Base-by-base conservation (phyloP, 2,888 invertebrate genomes). In the Polydesmus complanatus region DNA sequence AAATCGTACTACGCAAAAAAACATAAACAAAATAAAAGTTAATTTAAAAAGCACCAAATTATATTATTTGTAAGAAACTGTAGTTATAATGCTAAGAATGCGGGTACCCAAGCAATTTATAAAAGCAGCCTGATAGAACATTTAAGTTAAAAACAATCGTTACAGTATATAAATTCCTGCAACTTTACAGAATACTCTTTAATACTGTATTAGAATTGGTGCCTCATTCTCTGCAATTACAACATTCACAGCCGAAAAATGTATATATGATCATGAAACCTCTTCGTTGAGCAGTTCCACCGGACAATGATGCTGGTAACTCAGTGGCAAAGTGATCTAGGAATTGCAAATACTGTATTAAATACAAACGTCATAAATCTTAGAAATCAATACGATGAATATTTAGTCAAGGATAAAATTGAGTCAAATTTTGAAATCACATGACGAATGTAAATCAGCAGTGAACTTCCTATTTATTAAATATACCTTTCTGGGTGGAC, bases 401-500 rank as follows among this genome's bases (percentile, higher is more conserved):
- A 8, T n/a, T n/a, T n/a, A n/a, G 37, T 23, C 27, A 14, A 3
- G 49, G 23, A 27, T 27, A 23, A 21, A 55, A 55, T 8, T 23
- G 18, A 54, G 21, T 21, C 23, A 22, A 54, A 11, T 19, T 54
- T 5, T 19, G 5, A 54, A 54, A 23, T 54, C 11, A 52, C 19
- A n/a, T 19, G 8, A n/a, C 19, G 19, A 18, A 11, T 5, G 37
- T 8, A 37, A 37, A 37, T 37, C 37, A 5, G n/a, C 21, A 21
- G n/a, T 14, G n/a, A 51, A 52, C 19, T 52, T 19, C 19, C 21
- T 11, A 52, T 18, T 18, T 14, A 52, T 52, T 52, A 19, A 52
- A 52, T 18, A 19, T 49, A 84, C 79, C 71, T 79, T 82, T 61
- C 84, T 83, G 25, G 89, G 89, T 66, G 88, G 85, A 73, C 88